These are phyloP conservation scores for Notocelia uddmanniana DNA, from an alignment of 2,888 invertebrate genomes.

Conservation along the genomic window DNA sequence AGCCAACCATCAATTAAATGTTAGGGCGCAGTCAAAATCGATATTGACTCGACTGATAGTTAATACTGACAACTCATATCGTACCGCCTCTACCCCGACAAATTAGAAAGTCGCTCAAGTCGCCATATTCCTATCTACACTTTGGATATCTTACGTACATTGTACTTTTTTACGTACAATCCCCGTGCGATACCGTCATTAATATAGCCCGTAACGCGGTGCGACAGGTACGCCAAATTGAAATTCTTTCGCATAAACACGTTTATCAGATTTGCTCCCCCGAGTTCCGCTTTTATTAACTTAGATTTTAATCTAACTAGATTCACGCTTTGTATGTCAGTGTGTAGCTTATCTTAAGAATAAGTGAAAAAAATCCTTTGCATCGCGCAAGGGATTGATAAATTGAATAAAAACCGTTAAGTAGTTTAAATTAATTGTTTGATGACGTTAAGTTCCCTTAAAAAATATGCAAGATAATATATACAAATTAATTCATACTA, in stretches of 20 bases:
- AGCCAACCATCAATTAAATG: too few species aligned
- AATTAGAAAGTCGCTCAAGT: too few species aligned
- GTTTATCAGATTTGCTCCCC: slow-evolving; percentile 74
- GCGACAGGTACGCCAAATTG: slow-evolving; percentile 74
- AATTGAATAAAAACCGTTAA: slow-evolving; percentile 20
- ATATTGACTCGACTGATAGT: too few species aligned
- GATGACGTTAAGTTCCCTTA: background rate
- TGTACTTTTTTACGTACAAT: slow-evolving; percentile 7
- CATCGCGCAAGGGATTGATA: slow-evolving; percentile 24
- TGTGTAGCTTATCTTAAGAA: slow-evolving; percentile 5
- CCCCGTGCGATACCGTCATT: slow-evolving; percentile 64
- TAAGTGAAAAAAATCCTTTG: slow-evolving; percentile 2
- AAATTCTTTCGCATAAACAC: slow-evolving; percentile 77
- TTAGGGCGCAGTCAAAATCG: too few species aligned
- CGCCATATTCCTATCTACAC: background rate
- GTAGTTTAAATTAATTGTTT: background rate
- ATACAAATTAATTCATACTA: too few species aligned
- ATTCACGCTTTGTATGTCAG: slow-evolving; percentile 28
- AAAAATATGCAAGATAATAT: background rate
- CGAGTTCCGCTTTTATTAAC: slow-evolving; percentile 45
- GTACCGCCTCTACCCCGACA: too few species aligned
- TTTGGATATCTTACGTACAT: background rate
- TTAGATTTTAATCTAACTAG: slow-evolving; percentile 44
- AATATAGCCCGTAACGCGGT: slow-evolving; percentile 71
- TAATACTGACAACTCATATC: too few species aligned